Percentiles rank a stretch among this genome's conserved stretches.
These are phyloP conservation scores for Hiodon tergisus DNA, from an alignment of 2,113 vertebrate genomes.

Conservation along the genomic window DNA sequence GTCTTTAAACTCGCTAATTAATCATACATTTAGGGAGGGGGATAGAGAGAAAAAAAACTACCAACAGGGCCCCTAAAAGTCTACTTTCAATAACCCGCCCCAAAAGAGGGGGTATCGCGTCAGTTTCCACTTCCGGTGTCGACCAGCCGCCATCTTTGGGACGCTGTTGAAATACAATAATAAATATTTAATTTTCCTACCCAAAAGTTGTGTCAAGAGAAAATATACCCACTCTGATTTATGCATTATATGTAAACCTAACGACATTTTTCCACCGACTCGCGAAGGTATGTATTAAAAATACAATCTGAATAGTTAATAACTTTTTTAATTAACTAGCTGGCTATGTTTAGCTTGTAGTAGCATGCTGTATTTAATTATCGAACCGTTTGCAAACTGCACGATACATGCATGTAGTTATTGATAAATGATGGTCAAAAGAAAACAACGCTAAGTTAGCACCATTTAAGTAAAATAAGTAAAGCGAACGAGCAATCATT, in stretches of 20 bases:
- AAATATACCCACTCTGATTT: slow-evolving; percentile 13
- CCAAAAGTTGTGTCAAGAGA: slow-evolving; percentile 14
- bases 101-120: slow-evolving; percentile 18
- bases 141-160: slow-evolving; percentile 49
- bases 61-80: not conserved
- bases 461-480: not conserved
- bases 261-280: slow-evolving; percentile 4
- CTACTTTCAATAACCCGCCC: slow-evolving; percentile 16
- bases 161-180: slow-evolving; percentile 29
- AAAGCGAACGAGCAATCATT: not conserved
- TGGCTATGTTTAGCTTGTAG: not conserved
- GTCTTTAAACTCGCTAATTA: no score
- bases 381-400: no score
- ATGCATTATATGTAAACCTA: not conserved
- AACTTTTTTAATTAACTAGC: not conserved
- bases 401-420: no score
- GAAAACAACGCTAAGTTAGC: not conserved
- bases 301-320: not conserved
- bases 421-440: no score
- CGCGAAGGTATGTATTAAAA: slow-evolving; percentile 10
- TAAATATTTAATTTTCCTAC: slow-evolving; percentile 27
- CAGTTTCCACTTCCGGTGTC: slow-evolving; percentile 56
- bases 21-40: no score
- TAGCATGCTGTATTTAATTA: slow-evolving; percentile 11
- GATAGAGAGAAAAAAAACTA: not conserved